A percentile compares a stretch with the other conserved stretches of the same genome.
Evolutionary conservation across 2,797 vertebrate species (phyloP).

Genomic region (Telmatherina bonti): DNA sequence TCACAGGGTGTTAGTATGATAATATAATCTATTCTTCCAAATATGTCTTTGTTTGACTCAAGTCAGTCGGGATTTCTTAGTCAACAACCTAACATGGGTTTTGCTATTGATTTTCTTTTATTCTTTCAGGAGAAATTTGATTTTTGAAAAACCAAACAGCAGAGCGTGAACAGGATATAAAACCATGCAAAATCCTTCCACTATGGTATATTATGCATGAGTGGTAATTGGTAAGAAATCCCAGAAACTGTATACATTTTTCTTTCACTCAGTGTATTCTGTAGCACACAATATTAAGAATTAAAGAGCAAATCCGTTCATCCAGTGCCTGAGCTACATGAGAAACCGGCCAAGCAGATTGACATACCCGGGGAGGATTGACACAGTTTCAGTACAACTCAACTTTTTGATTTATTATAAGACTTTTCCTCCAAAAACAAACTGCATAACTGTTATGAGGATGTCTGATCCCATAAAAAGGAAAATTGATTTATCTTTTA

Average conservation of each 20-base stretch:
- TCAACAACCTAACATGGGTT: not conserved
- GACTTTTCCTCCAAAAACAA: not conserved
- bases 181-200: not conserved
- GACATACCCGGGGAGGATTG: not conserved
- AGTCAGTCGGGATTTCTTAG: not conserved
- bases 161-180: not conserved
- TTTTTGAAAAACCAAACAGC: not conserved
- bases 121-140: not conserved
- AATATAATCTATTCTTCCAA: constrained; percentile 3
- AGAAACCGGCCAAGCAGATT: not conserved
- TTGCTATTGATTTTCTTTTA: not conserved
- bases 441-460: not conserved
- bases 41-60: constrained; percentile 21
- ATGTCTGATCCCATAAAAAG: constrained; percentile 11
- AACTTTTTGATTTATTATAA: not conserved
- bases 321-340: not conserved
- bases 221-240: not conserved
- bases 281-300: not conserved
- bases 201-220: not conserved
- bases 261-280: not conserved
- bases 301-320: not conserved
- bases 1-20: constrained; percentile 22
- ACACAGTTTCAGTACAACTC: not conserved
- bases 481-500: not conserved
- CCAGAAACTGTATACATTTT: not conserved